phyloP scores from a whole-genome alignment of 1,140 invertebrate genomes.

The Cherax destructor region DNA sequence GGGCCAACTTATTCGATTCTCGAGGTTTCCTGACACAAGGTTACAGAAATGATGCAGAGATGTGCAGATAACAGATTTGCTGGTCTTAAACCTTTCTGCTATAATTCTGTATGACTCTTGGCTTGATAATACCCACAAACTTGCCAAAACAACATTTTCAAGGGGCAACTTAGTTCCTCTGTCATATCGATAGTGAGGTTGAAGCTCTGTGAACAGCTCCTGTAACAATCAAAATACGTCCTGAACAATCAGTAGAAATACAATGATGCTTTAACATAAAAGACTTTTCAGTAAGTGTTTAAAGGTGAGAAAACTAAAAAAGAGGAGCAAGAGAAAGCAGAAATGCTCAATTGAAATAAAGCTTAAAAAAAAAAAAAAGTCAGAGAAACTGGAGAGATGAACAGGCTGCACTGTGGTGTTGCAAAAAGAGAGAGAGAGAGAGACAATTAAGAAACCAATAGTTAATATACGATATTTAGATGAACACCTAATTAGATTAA shows the following conservation, averaged over 20 bases:
- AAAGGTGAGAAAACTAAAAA: too few relatives aligned
- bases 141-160: conserved; percentile 55
- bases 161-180: conserved; percentile 48
- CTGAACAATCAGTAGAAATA: background rate
- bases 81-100: conserved; percentile 49
- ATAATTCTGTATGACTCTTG: conserved; percentile 54
- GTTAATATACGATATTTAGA: too few relatives aligned
- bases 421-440: too few relatives aligned
- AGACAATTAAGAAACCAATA: too few relatives aligned
- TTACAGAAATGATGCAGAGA: conserved; percentile 52
- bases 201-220: conserved; percentile 41
- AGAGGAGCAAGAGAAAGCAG: too few relatives aligned
- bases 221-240: background rate
- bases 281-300: too few relatives aligned
- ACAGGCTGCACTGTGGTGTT: too few relatives aligned
- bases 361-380: too few relatives aligned
- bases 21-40: conserved; percentile 50
- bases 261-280: background rate
- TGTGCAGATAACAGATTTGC: conserved; percentile 51
- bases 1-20: conserved; percentile 40
- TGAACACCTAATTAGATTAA: too few relatives aligned
- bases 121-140: conserved; percentile 46
- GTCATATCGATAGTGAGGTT: conserved; percentile 49
- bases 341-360: too few relatives aligned
- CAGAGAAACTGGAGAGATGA: too few relatives aligned